Conservation (phyloP, 1,140 invertebrate genomes). For the Eumaeus atala region DNA sequence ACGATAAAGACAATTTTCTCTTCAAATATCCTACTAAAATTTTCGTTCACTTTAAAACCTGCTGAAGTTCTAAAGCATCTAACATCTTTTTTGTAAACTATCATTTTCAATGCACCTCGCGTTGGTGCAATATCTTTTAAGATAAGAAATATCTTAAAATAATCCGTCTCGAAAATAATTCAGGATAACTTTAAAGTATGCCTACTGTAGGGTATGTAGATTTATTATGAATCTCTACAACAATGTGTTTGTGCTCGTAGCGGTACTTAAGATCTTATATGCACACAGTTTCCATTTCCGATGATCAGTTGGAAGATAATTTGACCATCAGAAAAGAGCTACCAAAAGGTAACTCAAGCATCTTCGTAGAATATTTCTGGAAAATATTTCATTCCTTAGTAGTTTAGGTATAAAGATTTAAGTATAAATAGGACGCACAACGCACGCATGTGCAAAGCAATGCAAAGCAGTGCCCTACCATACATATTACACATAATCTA, state of each 20-base stretch:
- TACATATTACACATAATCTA: too few relatives aligned
- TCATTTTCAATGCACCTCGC: conserved; percentile 9
- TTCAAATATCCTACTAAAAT: neutral
- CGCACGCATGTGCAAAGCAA: too few relatives aligned
- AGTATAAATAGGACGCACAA: too few relatives aligned
- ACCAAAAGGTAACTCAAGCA: too few relatives aligned
- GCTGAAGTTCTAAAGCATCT: neutral
- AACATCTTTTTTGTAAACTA: neutral
- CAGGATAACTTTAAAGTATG: conserved; percentile 4
- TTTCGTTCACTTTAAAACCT: conserved; percentile 5
- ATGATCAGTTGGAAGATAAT: too few relatives aligned
- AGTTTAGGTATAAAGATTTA: too few relatives aligned
- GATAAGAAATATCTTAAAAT: conserved; percentile 8
- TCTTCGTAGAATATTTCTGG: too few relatives aligned
- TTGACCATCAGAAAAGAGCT: too few relatives aligned
- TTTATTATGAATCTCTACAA: neutral
- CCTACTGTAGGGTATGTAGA: neutral
- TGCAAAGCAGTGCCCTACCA: too few relatives aligned
- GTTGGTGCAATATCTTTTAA: conserved; percentile 4
- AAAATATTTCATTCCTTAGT: too few relatives aligned
- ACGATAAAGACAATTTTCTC: neutral
- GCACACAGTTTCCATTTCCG: too few relatives aligned
- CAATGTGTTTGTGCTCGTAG: neutral
- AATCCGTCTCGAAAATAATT: neutral
- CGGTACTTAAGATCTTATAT: too few relatives aligned